These are phyloP conservation scores for Chrosomus eos DNA, from an alignment of 2,797 vertebrate genomes.

Conservation along the genomic window DNA sequence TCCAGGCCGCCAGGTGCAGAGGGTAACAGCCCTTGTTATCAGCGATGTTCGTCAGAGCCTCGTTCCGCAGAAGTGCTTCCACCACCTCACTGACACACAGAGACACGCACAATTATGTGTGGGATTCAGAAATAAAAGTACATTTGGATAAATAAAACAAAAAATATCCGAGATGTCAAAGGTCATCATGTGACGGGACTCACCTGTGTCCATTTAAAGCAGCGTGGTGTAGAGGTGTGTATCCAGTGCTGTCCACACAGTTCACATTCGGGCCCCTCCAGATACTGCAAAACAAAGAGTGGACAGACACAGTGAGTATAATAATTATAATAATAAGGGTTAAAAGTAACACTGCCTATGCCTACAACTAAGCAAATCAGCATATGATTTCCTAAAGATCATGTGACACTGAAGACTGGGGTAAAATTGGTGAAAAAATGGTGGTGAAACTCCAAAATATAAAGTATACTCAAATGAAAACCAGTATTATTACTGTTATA, in stretches of 20 bases:
- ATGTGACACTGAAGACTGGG: background rate
- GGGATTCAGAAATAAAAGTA: background rate
- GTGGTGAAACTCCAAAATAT: background rate
- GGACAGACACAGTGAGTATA: background rate
- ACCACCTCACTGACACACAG: constrained; percentile 86
- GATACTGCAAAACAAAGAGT: constrained; percentile 81
- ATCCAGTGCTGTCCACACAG: constrained; percentile 97
- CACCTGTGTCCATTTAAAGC: constrained; percentile 97
- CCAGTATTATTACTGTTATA: background rate
- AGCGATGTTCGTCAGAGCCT: constrained; percentile 93
- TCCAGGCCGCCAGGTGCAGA: constrained; percentile 96
- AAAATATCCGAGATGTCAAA: background rate
- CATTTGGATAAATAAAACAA: background rate
- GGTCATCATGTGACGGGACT: constrained; percentile 51
- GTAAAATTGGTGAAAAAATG: no score
- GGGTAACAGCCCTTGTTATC: constrained; percentile 98
- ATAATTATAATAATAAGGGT: background rate
- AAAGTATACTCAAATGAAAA: background rate
- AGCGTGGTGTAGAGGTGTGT: constrained; percentile 95
- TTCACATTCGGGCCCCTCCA: constrained; percentile 99
- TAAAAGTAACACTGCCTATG: background rate
- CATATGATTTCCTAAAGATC: background rate
- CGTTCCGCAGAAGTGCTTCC: constrained; percentile 91
- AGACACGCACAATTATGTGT: background rate
- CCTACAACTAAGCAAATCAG: background rate